phyloP scores from a whole-genome alignment of 2,888 invertebrate genomes.

The Ceraclea dissimilis region DNA sequence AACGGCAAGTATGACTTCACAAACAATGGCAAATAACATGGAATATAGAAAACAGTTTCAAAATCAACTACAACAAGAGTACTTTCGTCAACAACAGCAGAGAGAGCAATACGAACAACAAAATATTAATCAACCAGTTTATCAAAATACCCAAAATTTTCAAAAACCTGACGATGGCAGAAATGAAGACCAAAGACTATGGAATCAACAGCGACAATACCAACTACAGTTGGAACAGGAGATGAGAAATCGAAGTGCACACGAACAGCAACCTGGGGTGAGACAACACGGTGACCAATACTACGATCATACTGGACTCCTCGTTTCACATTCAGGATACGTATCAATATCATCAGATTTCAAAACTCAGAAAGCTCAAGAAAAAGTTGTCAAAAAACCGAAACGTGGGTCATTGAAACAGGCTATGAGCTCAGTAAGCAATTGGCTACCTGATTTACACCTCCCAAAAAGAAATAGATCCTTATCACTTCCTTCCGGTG shows the following conservation, averaged over 20 bases:
- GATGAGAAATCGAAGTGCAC: conserved; percentile 46
- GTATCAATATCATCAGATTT: conserved; percentile 65
- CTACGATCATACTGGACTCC: conserved; percentile 52
- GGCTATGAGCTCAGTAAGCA: conserved; percentile 73
- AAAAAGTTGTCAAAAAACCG: conserved; percentile 57
- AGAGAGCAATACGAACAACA: conserved; percentile 40
- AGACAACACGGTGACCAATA: conserved; percentile 30
- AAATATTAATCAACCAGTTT: conserved; percentile 40
- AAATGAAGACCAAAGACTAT: conserved; percentile 30
- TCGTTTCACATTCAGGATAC: conserved; percentile 72
- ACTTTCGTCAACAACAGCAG: conserved; percentile 37
- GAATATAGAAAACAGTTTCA: conserved; percentile 48
- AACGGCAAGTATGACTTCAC: conserved; percentile 36
- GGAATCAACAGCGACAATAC: conserved; percentile 29
- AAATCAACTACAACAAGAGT: conserved; percentile 48
- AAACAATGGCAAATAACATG: conserved; percentile 46
- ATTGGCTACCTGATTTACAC: conserved; percentile 75
- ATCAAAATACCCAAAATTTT: conserved; percentile 24
- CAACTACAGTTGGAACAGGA: conserved; percentile 38
- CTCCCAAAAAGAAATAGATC: conserved; percentile 72
- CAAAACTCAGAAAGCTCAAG: conserved; percentile 45
- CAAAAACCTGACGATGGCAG: conserved; percentile 18
- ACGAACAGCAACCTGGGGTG: conserved; percentile 25
- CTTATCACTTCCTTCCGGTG: conserved; percentile 71
- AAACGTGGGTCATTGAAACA: conserved; percentile 67